Percentiles rank a stretch among this genome's conserved stretches.
Evolutionary conservation across 2,797 vertebrate species (phyloP).

Genomic region (Nothura maculosa): DNA sequence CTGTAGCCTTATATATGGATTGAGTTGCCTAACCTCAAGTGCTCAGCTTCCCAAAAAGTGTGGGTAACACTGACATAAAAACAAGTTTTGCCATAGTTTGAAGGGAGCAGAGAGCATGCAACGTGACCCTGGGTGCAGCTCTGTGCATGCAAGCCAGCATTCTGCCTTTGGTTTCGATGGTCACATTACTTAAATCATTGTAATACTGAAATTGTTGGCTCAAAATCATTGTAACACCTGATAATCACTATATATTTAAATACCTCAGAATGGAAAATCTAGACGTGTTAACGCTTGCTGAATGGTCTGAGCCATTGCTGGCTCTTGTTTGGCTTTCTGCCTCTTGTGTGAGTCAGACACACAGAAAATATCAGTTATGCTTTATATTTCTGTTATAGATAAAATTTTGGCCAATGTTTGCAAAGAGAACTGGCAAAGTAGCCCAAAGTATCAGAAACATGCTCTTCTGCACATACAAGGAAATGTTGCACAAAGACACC

Average conservation of each 20-base stretch:
- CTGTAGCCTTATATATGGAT: background rate
- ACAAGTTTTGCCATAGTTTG: background rate
- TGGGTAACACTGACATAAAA: background rate
- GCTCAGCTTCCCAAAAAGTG: background rate
- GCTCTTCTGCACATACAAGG: background rate
- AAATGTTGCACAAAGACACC: background rate
- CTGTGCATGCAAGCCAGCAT: accelerated
- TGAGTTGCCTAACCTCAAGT: background rate
- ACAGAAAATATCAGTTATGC: background rate
- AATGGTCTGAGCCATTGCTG: background rate
- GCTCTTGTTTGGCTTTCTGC: background rate
- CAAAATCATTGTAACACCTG: background rate
- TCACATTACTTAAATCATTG: background rate
- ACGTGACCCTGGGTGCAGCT: background rate
- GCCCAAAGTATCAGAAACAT: background rate
- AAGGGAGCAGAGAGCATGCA: accelerated
- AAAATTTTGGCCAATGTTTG: background rate
- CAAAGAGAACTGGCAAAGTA: background rate
- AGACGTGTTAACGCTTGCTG: background rate
- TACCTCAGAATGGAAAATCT: background rate
- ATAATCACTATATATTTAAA: background rate
- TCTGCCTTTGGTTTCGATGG: background rate
- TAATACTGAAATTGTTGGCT: background rate
- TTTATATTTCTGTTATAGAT: background rate
- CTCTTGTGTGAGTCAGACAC: background rate